Evolutionary conservation across 1,140 invertebrate species (phyloP).

Genomic region (Diachasmimorpha longicaudata): DNA sequence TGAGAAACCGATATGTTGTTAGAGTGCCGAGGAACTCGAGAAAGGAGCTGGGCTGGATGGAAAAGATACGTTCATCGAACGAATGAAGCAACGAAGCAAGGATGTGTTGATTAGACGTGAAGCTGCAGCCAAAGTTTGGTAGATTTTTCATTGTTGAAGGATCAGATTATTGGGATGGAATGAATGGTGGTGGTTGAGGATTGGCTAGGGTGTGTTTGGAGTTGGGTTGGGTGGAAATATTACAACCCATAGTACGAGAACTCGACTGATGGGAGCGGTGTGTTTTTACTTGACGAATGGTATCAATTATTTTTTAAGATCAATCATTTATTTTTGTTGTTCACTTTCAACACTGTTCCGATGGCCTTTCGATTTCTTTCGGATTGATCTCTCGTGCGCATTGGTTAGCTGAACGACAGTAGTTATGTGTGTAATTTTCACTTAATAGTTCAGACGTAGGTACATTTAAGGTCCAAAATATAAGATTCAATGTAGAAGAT

Average conservation of each 20-base stretch:
- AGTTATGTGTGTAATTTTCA: not conserved
- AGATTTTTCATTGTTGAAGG: constrained; percentile 15
- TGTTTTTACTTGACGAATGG: not conserved
- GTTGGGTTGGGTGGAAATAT: too few relatives aligned
- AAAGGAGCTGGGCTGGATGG: constrained; percentile 26
- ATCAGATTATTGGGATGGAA: too few relatives aligned
- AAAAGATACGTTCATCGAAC: constrained; percentile 55
- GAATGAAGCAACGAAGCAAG: constrained; percentile 58
- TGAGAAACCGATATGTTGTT: not conserved
- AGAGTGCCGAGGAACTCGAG: not conserved
- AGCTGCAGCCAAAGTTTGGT: constrained; percentile 55
- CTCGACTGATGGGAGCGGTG: not conserved
- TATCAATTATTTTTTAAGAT: not conserved
- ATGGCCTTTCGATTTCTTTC: not conserved
- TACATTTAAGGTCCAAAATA: not conserved
- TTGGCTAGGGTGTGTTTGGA: too few relatives aligned
- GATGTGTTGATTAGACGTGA: constrained; percentile 54
- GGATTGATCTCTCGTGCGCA: not conserved
- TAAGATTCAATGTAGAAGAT: not conserved
- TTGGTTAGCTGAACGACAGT: not conserved
- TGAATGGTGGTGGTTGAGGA: too few relatives aligned
- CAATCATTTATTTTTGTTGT: not conserved
- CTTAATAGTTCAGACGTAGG: not conserved
- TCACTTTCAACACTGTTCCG: not conserved
- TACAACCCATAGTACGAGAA: not conserved